A percentile compares a stretch with the other conserved stretches of the same genome.
phyloP scores from a whole-genome alignment of 2,888 invertebrate genomes.

The Desoria tigrina region DNA sequence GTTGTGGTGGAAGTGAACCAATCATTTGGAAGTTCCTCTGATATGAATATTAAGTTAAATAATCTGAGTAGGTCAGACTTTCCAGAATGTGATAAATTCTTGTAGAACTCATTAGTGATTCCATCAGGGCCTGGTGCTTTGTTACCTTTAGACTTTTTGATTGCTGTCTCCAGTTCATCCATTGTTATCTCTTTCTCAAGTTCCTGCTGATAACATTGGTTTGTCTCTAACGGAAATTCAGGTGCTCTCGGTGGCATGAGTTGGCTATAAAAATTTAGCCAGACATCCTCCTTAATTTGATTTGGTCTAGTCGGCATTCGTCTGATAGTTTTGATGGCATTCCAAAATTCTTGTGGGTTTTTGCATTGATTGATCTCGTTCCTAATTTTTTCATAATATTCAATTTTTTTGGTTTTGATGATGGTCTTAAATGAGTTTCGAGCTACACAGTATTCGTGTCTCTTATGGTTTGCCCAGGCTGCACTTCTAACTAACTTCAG shows the following conservation, averaged over 20 bases:
- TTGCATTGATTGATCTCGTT: not conserved
- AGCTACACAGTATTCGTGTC: too few species aligned
- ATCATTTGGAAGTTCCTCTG: not conserved
- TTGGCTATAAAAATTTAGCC: not conserved
- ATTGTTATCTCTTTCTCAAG: not conserved
- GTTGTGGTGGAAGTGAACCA: slow-evolving; percentile 33
- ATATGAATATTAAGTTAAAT: not conserved
- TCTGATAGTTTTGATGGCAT: not conserved
- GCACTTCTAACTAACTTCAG: too few species aligned
- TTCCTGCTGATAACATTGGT: not conserved
- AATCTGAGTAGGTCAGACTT: not conserved
- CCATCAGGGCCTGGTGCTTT: slow-evolving; percentile 21
- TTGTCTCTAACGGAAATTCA: not conserved
- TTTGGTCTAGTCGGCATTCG: not conserved
- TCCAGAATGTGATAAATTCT: not conserved
- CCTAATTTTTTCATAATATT: not conserved
- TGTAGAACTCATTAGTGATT: slow-evolving; percentile 35
- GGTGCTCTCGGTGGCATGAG: not conserved
- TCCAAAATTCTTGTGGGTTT: slow-evolving; percentile 2
- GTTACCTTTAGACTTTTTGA: not conserved
- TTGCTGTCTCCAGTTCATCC: not conserved
- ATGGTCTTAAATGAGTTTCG: not conserved
- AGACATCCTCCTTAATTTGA: not conserved
- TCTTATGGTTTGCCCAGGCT: not conserved
- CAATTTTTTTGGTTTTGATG: not conserved